Base-by-base conservation (phyloP, 2,888 invertebrate species). In the Baronia brevicornis region DNA sequence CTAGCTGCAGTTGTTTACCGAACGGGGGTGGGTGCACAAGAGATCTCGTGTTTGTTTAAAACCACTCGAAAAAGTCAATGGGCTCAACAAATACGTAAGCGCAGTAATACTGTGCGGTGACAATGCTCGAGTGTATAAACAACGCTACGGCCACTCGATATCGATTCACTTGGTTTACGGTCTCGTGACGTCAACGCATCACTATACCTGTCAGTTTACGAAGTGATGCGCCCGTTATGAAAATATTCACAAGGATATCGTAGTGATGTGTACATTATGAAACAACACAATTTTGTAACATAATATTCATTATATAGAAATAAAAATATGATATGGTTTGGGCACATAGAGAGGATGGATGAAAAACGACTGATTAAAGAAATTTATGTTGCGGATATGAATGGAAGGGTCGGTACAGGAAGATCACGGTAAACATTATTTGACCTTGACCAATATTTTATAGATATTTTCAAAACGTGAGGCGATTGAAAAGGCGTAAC, bases 31-130 rank as follows among this genome's bases (percentile, higher is more conserved):
- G 63, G 59, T 51, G 61, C 59, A 65, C 60, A 66, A 72, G 68
- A 64, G 67, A 54, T 51, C 57, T 49, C 54, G 63, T 68, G 63
- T 67, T 78, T 77, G 74, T 75, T 73, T 66, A 69, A 73, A 77
- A 73, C 58, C 75, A 75, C 77, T 78, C 67, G 44, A 55, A 58
- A n/a, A 49, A 52, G 60, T 73, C 60, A 66, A 79, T 68, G 64
- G 64, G 58, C 51, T 60, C 51, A 47, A 60, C 68, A 71, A 73
- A 73, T 57, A 68, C 52, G 64, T 61, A 52, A 56, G 57, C 61
- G 54, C 56, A 60, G 65, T 74, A 72, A 29, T 25, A 17, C 71
- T 72, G 67, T 68, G 54, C 60, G 56, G 57, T 56, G 68, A 74
- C 71, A 69, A 66, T 66, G 64, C 68, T 65, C 42, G 54, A 61